Evolutionary conservation across 2,888 invertebrate species (phyloP), one percentile per base, ranked within the genome.

Genomic region (Punctoribates punctum): DNA sequence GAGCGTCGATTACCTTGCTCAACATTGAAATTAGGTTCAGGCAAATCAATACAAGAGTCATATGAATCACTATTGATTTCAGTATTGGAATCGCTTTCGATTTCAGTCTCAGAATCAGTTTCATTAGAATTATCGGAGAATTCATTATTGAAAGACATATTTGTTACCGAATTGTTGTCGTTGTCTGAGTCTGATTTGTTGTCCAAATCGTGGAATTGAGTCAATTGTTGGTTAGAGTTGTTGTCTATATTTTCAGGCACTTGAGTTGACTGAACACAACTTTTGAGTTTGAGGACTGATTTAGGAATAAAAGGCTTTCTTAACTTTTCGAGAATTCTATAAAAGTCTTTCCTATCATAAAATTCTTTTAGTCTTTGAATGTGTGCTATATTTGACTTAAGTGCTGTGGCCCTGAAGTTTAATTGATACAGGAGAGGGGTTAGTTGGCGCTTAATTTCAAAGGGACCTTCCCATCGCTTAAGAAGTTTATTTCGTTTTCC

Each of bases 351-450:
- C 9, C 70, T 38, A 9, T 70, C 46, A 34, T 70, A 70, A 23
- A 23, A 70, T 1, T 0, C 0, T 23, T 70, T 70, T 0, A 70
- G 46, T 46, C 70, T n/a, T 3, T 38, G 8, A 38, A 70, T 38
- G 34, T 70, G 70, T 5, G 1, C 5, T 8, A 70, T 23, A 23
- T 70, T 70, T 20, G 70, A 70, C 46, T 70, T 70, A 23, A 70
- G 46, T n/a, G 70, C 70, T 1, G 70, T 42, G 15, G 23, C 23
- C 13, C 23, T 70, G 23, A 70, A 70, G 13, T 46, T n/a, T 46
- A 70, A 25, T 46, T 42, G n/a, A 70, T 70, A 46, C 15, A 70
- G 25, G 8, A 70, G 15, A 23, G 70, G 70, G 13, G 20, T 8
- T 9, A 38, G 0, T 23, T 46, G 70, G 1, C 23, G 1, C 3